Percentiles rank a stretch among this genome's conserved stretches.
These are phyloP conservation scores for Crax fasciolata DNA, from an alignment of 2,797 vertebrate genomes.

Conservation along the genomic window DNA sequence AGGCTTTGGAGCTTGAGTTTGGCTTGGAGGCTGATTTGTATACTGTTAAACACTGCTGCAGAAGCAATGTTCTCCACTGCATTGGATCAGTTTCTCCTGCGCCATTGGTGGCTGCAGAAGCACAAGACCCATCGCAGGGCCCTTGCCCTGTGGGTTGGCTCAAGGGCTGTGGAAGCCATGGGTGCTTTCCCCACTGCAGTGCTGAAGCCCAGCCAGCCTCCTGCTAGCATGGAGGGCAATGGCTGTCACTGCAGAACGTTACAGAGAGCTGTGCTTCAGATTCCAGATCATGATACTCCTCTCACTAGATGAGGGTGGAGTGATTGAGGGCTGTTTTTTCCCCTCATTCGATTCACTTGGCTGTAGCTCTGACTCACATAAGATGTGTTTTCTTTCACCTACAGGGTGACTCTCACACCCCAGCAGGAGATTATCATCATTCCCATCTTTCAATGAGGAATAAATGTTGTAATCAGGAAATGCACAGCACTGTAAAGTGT, in stretches of 20 bases:
- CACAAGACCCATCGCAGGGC: background rate
- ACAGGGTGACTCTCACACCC: background rate
- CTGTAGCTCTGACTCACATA: background rate
- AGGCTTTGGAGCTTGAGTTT: background rate
- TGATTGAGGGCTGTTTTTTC: background rate
- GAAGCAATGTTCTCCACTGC: background rate
- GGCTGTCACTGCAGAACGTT: background rate
- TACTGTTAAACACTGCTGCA: background rate
- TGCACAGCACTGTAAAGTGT: background rate
- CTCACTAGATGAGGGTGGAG: background rate
- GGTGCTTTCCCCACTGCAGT: background rate
- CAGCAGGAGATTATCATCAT: background rate
- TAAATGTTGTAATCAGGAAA: constrained; percentile 3
- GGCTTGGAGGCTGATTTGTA: background rate
- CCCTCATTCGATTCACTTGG: background rate
- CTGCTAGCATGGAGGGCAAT: rapidly evolving
- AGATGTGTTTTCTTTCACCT: background rate
- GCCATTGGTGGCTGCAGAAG: background rate
- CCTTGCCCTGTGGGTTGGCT: background rate
- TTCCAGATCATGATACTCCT: background rate
- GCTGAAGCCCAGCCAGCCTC: background rate
- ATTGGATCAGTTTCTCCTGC: background rate
- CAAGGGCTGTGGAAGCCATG: background rate
- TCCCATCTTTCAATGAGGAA: background rate
- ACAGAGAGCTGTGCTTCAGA: background rate